Conservation (phyloP, 1,140 invertebrate genomes). For the Vollenhovia emeryi region DNA sequence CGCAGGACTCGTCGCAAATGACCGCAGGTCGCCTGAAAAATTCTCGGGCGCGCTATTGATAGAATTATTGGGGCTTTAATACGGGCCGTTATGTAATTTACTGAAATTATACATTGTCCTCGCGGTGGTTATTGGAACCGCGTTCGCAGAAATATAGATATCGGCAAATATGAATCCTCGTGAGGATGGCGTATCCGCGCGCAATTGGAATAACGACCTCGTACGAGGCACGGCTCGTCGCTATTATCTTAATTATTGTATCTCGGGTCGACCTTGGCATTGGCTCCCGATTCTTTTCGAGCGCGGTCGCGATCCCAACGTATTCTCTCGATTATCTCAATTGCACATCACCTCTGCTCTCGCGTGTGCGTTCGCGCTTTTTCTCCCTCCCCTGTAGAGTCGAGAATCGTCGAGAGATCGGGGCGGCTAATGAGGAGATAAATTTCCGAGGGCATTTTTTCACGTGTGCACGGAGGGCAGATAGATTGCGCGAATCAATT, state of each 20-base stretch:
- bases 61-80: neutral
- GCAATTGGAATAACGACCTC: conserved; percentile 53
- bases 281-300: conserved; percentile 47
- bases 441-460: neutral
- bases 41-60: neutral
- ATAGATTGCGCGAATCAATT: neutral
- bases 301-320: conserved; percentile 15
- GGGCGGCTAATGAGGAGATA: conserved; percentile 32
- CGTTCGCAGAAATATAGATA: conserved; percentile 46
- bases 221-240: conserved; percentile 5
- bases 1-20: neutral
- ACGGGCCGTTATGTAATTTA: neutral
- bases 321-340: conserved; percentile 57
- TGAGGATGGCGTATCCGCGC: neutral
- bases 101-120: conserved; percentile 23
- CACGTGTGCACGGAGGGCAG: neutral
- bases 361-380: conserved; percentile 34
- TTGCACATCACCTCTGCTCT: conserved; percentile 61
- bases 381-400: conserved; percentile 4
- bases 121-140: neutral
- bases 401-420: too few species aligned
- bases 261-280: conserved; percentile 44
- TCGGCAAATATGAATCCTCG: conserved; percentile 21
- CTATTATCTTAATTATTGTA: conserved; percentile 63
- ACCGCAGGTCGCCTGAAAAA: neutral